Evolutionary conservation across 2,888 invertebrate species (phyloP), one percentile per base, ranked within the genome.

Genomic region (Oxytorus armatus): DNA sequence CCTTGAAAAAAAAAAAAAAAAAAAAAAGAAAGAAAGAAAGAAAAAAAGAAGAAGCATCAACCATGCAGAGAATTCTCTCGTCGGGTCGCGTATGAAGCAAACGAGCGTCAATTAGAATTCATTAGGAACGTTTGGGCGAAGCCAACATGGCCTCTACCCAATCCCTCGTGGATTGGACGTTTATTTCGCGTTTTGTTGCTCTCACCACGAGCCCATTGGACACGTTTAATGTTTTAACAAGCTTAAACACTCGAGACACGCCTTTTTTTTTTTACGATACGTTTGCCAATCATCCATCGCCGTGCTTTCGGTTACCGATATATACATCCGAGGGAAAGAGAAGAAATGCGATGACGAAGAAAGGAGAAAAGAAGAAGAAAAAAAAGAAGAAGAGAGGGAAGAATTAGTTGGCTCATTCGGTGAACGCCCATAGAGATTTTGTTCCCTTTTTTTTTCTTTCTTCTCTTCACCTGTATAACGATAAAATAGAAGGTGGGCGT

Each of bases 81-180:
- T 47, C 14, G 47, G 47, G 33, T 16, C 29, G 47, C 23, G 55
- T 53, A 25, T 18, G 44, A 51, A 51, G 66, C 51, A 51, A 66
- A 70, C 57, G 53, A 74, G 81, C 77, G 79, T 76, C 81, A 84
- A 84, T 84, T 83, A 81, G 63, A 63, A 65, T 70, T 78, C 70
- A 79, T 84, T 84, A 84, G 82, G 65, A 82, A 77, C 69, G 65
- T 79, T 84, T 68, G 77, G 63, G 42, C 18, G 65, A 44, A 59
- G 55, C 61, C n/a, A 78, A 55, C 63, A 82, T 82, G 82, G 83
- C 79, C 49, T 61, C 55, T 55, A 7, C 18, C n/a, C 10, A 21
- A 47, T 65, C 49, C 16, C 63, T 55, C 14, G 5, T n/a, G 29
- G 77, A 84, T 84, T 84, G 84, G 84, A 63, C 63, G 14, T 25